Base-by-base conservation (phyloP, 1,140 invertebrate genomes). In the Mactra quadrangularis region DNA sequence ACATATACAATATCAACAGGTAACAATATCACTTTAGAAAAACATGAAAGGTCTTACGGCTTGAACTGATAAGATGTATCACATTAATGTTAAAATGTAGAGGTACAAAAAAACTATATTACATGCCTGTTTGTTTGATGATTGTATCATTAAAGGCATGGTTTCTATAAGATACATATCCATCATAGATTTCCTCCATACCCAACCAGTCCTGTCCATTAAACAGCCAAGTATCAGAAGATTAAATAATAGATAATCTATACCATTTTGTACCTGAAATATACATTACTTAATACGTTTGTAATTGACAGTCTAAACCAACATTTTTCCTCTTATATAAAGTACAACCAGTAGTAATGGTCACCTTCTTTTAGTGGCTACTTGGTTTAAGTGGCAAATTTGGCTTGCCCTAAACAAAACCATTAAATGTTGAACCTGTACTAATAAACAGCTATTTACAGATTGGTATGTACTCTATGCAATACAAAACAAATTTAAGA, bases 91-190 rank as follows among this genome's bases (percentile, higher is more conserved):
- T 55, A 55, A 55, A 55, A 55, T 11, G 52, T 55, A 6, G 25
- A n/a, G 7, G n/a, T n/a, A 11, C 11, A n/a, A 11, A 55, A 55
- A n/a, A 22, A 55, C 52, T n/a, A 22, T n/a, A 55, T 55, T 22
- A 31, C 22, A 53, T 75, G 60, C 71, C 38, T 53, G 35, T 41
- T 31, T 60, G 27, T 75, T 57, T 59, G 52, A 35, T 15, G 71
- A 22, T 17, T 59, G 35, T 19, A 29, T 60, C 55, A 88, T 70
- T 29, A 87, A 50, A 75, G 90, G 90, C 84, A 90, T 89, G 22
- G 87, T 88, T 66, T 92, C 91, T 27, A 92, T 83, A 3, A 92
- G 62, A 60, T 91, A 92, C 3, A 90, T 76, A 66, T 92, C 91
- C 25, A 53, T 57, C n/a, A 83, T 70, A n/a, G 85, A 85, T 72